Evolutionary conservation across 2,888 invertebrate species (phyloP), one percentile per base, ranked within the genome.

Genomic region (Mimas tiliae): DNA sequence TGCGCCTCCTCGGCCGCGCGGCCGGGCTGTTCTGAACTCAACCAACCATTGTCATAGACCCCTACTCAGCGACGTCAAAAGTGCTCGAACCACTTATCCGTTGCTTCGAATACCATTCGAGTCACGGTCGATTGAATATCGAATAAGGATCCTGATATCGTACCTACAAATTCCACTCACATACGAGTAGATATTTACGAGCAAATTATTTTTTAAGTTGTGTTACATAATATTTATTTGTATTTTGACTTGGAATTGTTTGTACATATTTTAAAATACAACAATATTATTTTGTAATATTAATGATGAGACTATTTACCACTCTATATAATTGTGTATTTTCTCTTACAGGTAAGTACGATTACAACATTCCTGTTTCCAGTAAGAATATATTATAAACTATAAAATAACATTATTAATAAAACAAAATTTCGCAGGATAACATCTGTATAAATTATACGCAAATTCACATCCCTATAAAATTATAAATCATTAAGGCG

Each of bases 101-200:
- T 75, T 77, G 77, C 74, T 77, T 76, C 80, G 82, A 88, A 89
- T 87, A 80, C 85, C 85, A 79, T 74, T 78, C 75, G 80, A 86
- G 88, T 91, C 90, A 91, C 79, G 91, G 88, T 77, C 88, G 83
- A 84, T 84, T 82, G 84, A 81, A 80, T 81, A 77, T 78, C 81
- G 80, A 84, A 83, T 86, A 80, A 76, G 82, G 81, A 83, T 79
- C 80, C 78, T 80, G 76, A 72, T 74, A 75, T 74, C 72, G 70
- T 72, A 72, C 72, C 45, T 64, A 68, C 47, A 50, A 66, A 67
- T 74, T 58, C 12, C 38, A 38, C 38, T 11, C 42, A 42, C 58
- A 58, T 58, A 16, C 11, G 38, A 58, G 19, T 42, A 16, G 34
- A 38, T 42, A 58, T 58, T 58, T 58, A 14, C 14, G 45, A 45